Conservation (phyloP, 2,113 vertebrate species). For the Caracal caracal region DNA sequence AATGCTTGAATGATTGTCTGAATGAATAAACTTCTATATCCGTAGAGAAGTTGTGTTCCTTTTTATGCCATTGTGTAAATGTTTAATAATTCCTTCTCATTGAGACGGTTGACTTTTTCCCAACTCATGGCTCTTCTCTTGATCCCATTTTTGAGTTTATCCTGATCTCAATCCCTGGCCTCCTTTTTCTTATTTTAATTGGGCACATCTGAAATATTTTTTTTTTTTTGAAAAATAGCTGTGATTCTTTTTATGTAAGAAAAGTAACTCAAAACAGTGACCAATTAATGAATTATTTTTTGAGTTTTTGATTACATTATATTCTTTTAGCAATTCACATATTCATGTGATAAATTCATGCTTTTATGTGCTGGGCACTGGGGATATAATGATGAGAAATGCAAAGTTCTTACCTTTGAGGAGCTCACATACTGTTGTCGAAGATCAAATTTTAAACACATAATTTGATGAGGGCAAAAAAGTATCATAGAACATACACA, state of each 20-base stretch:
- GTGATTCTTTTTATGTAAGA: neutral
- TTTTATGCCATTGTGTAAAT: neutral
- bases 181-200: slow-evolving; percentile 2
- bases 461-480: neutral
- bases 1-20: neutral
- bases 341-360: neutral
- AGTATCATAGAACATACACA: neutral
- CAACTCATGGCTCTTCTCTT: neutral
- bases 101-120: neutral
- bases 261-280: neutral
- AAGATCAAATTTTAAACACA: neutral
- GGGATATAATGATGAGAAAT: neutral
- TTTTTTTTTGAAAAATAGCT: neutral
- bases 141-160: neutral
- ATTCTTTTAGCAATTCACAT: neutral
- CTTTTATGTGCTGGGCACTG: neutral
- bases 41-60: neutral
- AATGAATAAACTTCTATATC: neutral
- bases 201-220: neutral
- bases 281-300: neutral
- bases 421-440: neutral
- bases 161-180: neutral
- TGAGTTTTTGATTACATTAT: neutral
- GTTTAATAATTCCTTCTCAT: neutral
- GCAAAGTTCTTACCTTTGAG: neutral